Base-by-base conservation (phyloP, 2,113 vertebrate genomes). In the Candoia aspera region DNA sequence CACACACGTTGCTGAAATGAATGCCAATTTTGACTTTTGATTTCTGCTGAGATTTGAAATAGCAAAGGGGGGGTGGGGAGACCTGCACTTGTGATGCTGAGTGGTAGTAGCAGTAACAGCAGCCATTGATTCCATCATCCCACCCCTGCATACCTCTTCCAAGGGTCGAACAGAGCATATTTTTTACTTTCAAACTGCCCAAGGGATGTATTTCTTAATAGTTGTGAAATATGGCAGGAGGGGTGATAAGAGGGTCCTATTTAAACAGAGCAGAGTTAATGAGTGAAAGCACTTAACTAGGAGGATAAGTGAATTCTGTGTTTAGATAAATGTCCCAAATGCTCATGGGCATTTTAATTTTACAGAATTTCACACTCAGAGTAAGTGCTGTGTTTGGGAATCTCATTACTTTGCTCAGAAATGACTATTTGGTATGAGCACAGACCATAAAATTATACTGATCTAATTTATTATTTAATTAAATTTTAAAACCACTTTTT, bases 261-360 rank as follows among this genome's bases (percentile, higher is more conserved):
- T 91, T 85, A 42, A 91, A 95, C 21, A 37, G 8, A 73, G 83
- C 57, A 64, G 17, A 84, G 64, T 64, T 93, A 91, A 92, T 88
- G 93, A n/a, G 83, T 49, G 46, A 90, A 49, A 4, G 58, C 2
- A 53, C n/a, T n/a, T 84, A 26, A 62, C n/a, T 83, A 49, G 11
- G 10, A 68, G 42, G 60, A 5, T 62, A 10, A 53, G 4, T 86
- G n/a, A 62, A 91, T 86, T 85, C 19, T 5, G 33, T 9, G 29
- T 85, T 62, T 91, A 19, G 9, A 60, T 42, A 60, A 6, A 60
- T 53, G 83, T 53, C 24, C 49, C 24, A 11, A 46, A 59, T 29
- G 24, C 19, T 85, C 49, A 85, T 53, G 2, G 23, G 46, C 26
- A 24, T 55, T 73, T 17, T n/a, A 89, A 89, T 46, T 55, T 55